phyloP scores from a whole-genome alignment of 2,113 vertebrate species.

The Pundamilia nyererei region DNA sequence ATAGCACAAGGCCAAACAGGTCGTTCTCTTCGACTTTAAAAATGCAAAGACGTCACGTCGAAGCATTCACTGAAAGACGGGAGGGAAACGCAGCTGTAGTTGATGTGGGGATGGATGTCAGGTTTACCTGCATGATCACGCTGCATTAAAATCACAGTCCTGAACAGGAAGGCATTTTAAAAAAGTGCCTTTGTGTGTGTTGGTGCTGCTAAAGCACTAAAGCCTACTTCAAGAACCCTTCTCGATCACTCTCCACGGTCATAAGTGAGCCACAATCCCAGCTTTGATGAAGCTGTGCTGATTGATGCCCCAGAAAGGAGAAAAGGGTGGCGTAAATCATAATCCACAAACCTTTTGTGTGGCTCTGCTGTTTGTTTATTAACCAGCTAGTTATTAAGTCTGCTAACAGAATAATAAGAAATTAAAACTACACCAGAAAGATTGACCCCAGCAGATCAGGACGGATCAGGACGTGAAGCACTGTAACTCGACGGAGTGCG shows the following conservation, averaged over 20 bases:
- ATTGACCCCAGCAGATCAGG: not conserved
- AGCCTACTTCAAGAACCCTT: not conserved
- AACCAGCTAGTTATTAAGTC: not conserved
- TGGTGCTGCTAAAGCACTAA: not conserved
- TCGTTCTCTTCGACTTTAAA: not conserved
- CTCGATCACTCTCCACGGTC: not conserved
- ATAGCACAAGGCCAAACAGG: not conserved
- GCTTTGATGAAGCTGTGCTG: not conserved
- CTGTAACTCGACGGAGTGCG: not conserved
- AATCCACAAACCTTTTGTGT: not conserved
- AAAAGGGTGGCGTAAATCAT: not conserved
- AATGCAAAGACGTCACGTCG: not conserved
- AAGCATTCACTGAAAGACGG: not conserved
- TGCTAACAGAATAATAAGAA: not conserved
- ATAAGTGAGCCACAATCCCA: not conserved
- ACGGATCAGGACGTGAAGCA: not conserved
- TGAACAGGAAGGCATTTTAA: not conserved
- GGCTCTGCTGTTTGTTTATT: not conserved
- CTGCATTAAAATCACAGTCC: not conserved
- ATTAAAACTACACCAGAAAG: not conserved
- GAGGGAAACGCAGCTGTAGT: not conserved
- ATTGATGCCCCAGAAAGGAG: not conserved
- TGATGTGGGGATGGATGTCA: not conserved
- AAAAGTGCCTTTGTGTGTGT: not conserved
- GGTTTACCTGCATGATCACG: not conserved